phyloP scores from a whole-genome alignment of 1,140 invertebrate genomes.

The Caerostris extrusa region DNA sequence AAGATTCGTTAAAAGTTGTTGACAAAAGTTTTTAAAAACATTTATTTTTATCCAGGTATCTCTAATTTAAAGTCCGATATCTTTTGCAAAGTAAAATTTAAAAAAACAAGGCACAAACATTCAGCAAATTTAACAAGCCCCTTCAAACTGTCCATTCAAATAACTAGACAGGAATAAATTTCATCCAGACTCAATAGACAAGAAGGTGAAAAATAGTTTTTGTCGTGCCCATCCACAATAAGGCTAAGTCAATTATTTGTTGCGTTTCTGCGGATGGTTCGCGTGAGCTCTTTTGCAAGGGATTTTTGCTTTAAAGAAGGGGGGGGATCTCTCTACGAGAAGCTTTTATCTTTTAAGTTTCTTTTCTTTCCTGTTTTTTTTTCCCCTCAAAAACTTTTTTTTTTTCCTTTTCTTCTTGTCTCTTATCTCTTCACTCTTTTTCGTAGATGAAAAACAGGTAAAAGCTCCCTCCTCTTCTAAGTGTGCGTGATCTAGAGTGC shows the following conservation, averaged over 20 bases:
- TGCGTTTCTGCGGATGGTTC: slow-evolving; percentile 53
- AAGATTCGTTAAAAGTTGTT: no score
- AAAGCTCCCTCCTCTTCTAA: slow-evolving; percentile 2
- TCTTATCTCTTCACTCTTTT: slow-evolving; percentile 22
- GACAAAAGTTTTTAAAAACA: no score
- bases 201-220: slow-evolving; percentile 53
- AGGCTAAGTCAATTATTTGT: slow-evolving; percentile 68
- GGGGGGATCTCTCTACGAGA: neutral
- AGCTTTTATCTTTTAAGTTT: neutral
- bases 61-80: no score
- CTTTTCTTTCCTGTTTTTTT: neutral
- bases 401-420: neutral
- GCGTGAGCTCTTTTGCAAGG: slow-evolving; percentile 38
- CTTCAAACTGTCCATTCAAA: neutral
- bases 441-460: neutral
- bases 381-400: neutral
- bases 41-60: no score
- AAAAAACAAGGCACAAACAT: no score
- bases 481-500: slow-evolving; percentile 38
- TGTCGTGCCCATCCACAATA: slow-evolving; percentile 44
- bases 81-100: no score
- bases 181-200: slow-evolving; percentile 25
- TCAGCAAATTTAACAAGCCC: neutral
- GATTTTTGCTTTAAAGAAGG: slow-evolving; percentile 24
- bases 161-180: slow-evolving; percentile 20